These are phyloP conservation scores for Lycorma delicatula DNA, from an alignment of 1,140 invertebrate genomes.

Conservation along the genomic window DNA sequence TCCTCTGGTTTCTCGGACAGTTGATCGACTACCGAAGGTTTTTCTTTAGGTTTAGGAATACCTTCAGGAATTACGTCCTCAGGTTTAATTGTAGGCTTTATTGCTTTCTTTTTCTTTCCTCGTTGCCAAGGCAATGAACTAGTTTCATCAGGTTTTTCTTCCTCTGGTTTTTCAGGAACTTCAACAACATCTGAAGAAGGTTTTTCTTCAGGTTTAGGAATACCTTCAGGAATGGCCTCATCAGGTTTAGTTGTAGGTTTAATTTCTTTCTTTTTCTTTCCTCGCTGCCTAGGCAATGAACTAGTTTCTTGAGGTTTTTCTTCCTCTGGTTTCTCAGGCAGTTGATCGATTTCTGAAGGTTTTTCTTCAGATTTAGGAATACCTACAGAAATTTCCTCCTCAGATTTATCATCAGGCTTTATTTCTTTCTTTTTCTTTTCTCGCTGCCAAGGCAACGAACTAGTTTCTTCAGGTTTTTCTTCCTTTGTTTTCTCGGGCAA, in stretches of 20 bases:
- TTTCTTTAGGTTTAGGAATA: too few species aligned
- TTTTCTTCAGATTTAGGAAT: too few species aligned
- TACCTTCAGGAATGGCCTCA: too few species aligned
- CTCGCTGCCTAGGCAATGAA: too few species aligned
- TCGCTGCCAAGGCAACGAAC: conserved; percentile 8
- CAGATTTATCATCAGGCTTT: background rate
- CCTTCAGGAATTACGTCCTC: too few species aligned
- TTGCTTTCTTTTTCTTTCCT: too few species aligned
- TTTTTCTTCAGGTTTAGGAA: too few species aligned
- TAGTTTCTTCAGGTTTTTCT: conserved; percentile 18
- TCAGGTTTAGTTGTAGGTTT: conserved; percentile 11
- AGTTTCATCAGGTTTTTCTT: conserved; percentile 30
- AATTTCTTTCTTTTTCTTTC: conserved; percentile 19
- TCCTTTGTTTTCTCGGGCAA: background rate
- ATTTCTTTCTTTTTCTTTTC: conserved; percentile 3
- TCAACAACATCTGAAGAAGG: too few species aligned
- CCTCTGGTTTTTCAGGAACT: conserved; percentile 16
- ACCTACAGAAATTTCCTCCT: conserved; percentile 23
- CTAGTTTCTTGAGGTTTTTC: conserved; percentile 12
- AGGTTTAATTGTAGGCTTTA: background rate
- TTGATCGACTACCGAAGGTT: too few species aligned
- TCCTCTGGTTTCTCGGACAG: conserved; percentile 16
- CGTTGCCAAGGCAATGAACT: too few species aligned
- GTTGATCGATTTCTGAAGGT: background rate
- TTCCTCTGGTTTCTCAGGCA: background rate